These are phyloP conservation scores for honey bee (Apis mellifera) DNA, from an alignment of 1,140 invertebrate genomes.

Conservation along the genomic window DNA sequence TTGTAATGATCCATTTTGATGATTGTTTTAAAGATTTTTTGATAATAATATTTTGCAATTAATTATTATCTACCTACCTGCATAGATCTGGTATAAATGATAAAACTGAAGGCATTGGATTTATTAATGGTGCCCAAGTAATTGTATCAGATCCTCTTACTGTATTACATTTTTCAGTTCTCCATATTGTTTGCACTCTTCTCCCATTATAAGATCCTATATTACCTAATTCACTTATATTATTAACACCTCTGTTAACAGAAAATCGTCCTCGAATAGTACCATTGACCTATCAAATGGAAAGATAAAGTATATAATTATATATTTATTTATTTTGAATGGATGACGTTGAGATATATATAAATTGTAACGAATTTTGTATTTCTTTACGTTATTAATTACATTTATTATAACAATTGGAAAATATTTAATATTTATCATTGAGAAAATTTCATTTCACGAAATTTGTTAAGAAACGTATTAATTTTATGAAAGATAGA, in stretches of 20 bases:
- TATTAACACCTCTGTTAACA: constrained; percentile 56
- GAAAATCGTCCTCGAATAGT: constrained; percentile 57
- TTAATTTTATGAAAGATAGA: background rate
- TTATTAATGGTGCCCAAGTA: constrained; percentile 52
- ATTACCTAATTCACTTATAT: constrained; percentile 49
- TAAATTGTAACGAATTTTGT: too few species aligned
- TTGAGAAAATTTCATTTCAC: too few species aligned
- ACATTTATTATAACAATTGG: background rate
- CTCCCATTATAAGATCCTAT: constrained; percentile 46
- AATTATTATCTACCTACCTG: constrained; percentile 36
- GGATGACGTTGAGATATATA: too few species aligned
- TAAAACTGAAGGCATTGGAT: constrained; percentile 22
- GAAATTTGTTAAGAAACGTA: too few species aligned
- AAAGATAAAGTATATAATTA: background rate
- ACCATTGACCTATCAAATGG: constrained; percentile 39
- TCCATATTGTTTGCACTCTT: constrained; percentile 48
- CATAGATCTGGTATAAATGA: constrained; percentile 54
- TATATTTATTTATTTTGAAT: background rate
- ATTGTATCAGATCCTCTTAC: constrained; percentile 56
- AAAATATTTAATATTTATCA: too few species aligned
- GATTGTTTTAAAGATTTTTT: too few species aligned
- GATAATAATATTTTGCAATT: too few species aligned
- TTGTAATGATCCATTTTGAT: too few species aligned
- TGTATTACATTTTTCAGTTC: constrained; percentile 50
- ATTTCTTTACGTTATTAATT: background rate